Evolutionary conservation across 2,797 vertebrate species (phyloP).

Genomic region (Orientallactaga sibirica): DNA sequence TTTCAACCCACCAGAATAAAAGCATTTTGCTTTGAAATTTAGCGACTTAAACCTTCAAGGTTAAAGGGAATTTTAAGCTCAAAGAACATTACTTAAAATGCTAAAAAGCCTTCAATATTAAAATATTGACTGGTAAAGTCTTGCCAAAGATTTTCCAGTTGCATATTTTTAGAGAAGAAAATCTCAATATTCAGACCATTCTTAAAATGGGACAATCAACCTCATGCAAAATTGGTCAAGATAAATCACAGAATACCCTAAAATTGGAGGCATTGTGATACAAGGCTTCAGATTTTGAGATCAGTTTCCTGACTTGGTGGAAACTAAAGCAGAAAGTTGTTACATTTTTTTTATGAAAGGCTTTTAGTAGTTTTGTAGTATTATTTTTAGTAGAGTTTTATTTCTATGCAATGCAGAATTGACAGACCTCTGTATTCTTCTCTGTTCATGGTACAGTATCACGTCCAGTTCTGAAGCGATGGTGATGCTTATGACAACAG

Average conservation of each 20-base stretch:
- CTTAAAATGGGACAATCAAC: conserved; percentile 62
- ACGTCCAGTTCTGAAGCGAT: not conserved
- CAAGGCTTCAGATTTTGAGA: conserved; percentile 41
- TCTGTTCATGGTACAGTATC: conserved; percentile 65
- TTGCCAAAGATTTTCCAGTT: conserved; percentile 67
- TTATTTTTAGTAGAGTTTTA: conserved; percentile 65
- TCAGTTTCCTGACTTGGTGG: conserved; percentile 54
- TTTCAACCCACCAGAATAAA: not conserved
- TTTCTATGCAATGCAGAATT: conserved; percentile 88
- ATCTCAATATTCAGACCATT: conserved; percentile 9
- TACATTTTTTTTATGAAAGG: conserved; percentile 47
- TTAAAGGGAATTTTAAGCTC: conserved; percentile 74
- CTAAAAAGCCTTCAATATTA: not conserved
- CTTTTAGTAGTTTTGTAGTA: conserved; percentile 65
- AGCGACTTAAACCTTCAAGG: conserved; percentile 48
- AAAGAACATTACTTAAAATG: conserved; percentile 64
- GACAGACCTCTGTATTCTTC: conserved; percentile 56
- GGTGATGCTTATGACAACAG: conserved; percentile 41
- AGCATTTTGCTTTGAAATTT: conserved; percentile 10
- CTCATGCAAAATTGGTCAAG: conserved; percentile 39
- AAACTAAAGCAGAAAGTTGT: conserved; percentile 71
- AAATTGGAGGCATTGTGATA: not conserved
- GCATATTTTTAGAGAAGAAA: not conserved
- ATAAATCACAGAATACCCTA: not conserved
- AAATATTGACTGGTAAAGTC: not conserved